A percentile compares a stretch with the other conserved stretches of the same genome.
Conservation (phyloP, 2,888 invertebrate species). For the Drosophila antonietae region DNA sequence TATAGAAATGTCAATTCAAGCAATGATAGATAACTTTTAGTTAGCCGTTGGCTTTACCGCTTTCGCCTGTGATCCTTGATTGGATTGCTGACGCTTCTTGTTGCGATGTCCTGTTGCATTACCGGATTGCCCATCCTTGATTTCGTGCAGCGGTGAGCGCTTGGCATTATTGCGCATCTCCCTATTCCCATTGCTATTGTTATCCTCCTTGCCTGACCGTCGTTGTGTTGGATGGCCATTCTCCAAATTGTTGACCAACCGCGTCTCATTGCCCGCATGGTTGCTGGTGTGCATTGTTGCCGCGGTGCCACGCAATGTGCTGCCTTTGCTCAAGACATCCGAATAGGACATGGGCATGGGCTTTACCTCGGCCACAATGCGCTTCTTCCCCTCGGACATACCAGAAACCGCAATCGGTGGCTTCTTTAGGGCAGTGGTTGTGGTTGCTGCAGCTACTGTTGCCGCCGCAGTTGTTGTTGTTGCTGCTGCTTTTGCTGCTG, state of each 20-base stretch:
- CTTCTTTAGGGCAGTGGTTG: conserved; percentile 51
- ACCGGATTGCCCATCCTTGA: conserved; percentile 77
- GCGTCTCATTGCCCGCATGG: conserved; percentile 35
- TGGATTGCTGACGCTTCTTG: conserved; percentile 57
- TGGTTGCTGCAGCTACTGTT: conserved; percentile 22
- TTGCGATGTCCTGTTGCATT: conserved; percentile 49
- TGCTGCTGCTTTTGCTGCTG: conserved; percentile 26
- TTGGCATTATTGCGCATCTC: conserved; percentile 67
- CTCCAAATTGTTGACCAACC: conserved; percentile 48
- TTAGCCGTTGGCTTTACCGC: background rate
- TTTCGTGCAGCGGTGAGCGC: conserved; percentile 84
- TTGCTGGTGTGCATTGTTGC: conserved; percentile 23
- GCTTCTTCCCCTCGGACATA: conserved; percentile 82
- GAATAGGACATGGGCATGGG: conserved; percentile 95
- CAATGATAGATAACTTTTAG: no score
- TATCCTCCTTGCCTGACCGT: conserved; percentile 61
- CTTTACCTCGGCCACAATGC: conserved; percentile 93
- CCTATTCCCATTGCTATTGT: conserved; percentile 26
- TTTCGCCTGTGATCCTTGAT: conserved; percentile 31
- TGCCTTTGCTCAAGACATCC: conserved; percentile 90
- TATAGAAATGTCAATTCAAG: background rate
- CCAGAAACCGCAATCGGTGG: conserved; percentile 46
- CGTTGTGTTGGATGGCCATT: conserved; percentile 43
- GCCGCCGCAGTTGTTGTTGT: conserved; percentile 28
- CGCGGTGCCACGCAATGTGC: conserved; percentile 43